phyloP scores from a whole-genome alignment of 2,888 invertebrate genomes.

The Acleris laterana region DNA sequence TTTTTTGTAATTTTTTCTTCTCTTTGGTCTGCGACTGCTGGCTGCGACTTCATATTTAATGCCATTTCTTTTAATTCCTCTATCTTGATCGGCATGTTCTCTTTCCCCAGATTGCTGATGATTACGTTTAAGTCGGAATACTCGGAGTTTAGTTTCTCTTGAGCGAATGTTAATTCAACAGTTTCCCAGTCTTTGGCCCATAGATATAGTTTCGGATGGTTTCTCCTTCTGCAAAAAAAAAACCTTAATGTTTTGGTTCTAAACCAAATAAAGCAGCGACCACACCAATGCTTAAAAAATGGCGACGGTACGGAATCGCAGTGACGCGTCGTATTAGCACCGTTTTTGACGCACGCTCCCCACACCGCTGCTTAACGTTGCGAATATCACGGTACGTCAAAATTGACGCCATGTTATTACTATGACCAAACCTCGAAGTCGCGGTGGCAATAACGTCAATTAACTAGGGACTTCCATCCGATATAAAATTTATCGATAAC shows the following conservation, averaged over 20 bases:
- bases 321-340: no score
- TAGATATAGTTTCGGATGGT: conserved; percentile 93
- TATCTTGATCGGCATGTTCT: conserved; percentile 64
- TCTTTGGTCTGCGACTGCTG: conserved; percentile 52
- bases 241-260: background rate
- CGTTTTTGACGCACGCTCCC: no score
- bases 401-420: no score
- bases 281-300: no score
- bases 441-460: no score
- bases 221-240: conserved; percentile 84
- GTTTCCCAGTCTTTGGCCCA: conserved; percentile 94
- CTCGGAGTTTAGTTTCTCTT: conserved; percentile 70
- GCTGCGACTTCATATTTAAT: conserved; percentile 50
- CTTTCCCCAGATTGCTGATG: conserved; percentile 67
- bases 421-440: no score
- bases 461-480: no score
- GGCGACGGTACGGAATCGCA: no score
- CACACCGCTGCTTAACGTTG: no score
- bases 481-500: no score
- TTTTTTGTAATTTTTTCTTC: conserved; percentile 43
- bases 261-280: no score
- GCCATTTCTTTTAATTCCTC: conserved; percentile 56
- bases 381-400: no score
- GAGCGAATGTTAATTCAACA: conserved; percentile 60
- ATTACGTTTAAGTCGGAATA: conserved; percentile 72